Evolutionary conservation across 1,140 invertebrate species (phyloP).

Genomic region (Apolygus lucorum): DNA sequence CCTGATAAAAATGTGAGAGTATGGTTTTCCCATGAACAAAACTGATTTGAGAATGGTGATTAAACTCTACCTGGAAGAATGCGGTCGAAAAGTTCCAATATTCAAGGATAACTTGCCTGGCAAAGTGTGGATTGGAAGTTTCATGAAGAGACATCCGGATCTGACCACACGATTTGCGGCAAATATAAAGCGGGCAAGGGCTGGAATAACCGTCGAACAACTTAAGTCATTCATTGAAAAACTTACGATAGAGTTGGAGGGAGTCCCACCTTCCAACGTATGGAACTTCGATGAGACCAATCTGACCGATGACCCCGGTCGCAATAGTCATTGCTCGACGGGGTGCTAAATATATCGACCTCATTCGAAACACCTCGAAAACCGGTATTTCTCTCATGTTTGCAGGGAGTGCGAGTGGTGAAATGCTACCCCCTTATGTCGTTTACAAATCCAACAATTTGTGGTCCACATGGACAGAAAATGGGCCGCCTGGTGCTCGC

Average conservation of each 20-base stretch:
- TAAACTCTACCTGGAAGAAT: not conserved
- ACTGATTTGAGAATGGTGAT: not conserved
- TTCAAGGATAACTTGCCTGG: conserved; percentile 37
- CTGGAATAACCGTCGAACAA: conserved; percentile 23
- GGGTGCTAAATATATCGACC: too few species aligned
- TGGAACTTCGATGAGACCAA: conserved; percentile 43
- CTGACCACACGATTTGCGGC: conserved; percentile 31
- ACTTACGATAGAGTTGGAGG: conserved; percentile 33
- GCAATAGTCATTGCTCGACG: too few species aligned
- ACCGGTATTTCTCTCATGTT: too few species aligned
- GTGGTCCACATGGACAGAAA: too few species aligned
- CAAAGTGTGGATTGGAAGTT: conserved; percentile 31
- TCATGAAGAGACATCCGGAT: conserved; percentile 33
- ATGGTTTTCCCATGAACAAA: conserved; percentile 9
- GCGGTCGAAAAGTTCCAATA: conserved; percentile 9
- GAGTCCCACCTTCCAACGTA: conserved; percentile 37
- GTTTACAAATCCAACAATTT: too few species aligned
- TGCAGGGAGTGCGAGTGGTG: too few species aligned
- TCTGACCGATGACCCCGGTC: too few species aligned
- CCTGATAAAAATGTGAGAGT: not conserved
- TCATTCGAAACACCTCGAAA: too few species aligned
- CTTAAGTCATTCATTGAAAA: conserved; percentile 36
- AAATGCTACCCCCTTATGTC: too few species aligned
- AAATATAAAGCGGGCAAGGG: conserved; percentile 36
- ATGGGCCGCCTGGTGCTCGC: too few species aligned